phyloP scores from a whole-genome alignment of 2,797 vertebrate genomes.

The Myotis pilosus region DNA sequence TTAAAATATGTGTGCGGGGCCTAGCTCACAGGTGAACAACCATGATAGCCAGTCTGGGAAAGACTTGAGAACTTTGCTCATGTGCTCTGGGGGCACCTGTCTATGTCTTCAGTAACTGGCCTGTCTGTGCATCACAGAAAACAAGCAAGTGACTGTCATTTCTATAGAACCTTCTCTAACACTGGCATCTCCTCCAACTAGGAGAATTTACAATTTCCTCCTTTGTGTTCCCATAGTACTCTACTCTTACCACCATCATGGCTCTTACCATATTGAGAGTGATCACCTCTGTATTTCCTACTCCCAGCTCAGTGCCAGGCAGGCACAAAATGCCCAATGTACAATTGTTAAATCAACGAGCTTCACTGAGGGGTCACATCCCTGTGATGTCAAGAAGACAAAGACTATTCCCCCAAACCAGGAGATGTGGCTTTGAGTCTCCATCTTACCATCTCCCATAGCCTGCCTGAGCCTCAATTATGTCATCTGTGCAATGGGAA shows the following conservation, averaged over 20 bases:
- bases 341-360: not conserved
- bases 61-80: not conserved
- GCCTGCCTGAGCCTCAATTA: not conserved
- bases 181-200: not conserved
- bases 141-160: not conserved
- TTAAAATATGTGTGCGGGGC: not conserved
- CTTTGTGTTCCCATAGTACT: not conserved
- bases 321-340: not conserved
- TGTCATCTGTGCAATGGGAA: not conserved
- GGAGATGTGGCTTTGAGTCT: not conserved
- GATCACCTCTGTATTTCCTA: not conserved
- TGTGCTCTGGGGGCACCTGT: not conserved
- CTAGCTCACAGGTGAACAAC: not conserved
- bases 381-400: not conserved
- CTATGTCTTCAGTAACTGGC: not conserved
- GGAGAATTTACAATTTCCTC: not conserved
- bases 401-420: not conserved
- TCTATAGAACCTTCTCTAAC: constrained; percentile 28
- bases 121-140: not conserved
- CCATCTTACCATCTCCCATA: not conserved
- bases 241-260: not conserved
- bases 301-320: not conserved
- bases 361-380: not conserved
- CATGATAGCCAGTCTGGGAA: not conserved
- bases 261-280: not conserved